Conservation (phyloP, 92 coral and sea anemone genomes). For the Anthopleura xanthogrammica region DNA sequence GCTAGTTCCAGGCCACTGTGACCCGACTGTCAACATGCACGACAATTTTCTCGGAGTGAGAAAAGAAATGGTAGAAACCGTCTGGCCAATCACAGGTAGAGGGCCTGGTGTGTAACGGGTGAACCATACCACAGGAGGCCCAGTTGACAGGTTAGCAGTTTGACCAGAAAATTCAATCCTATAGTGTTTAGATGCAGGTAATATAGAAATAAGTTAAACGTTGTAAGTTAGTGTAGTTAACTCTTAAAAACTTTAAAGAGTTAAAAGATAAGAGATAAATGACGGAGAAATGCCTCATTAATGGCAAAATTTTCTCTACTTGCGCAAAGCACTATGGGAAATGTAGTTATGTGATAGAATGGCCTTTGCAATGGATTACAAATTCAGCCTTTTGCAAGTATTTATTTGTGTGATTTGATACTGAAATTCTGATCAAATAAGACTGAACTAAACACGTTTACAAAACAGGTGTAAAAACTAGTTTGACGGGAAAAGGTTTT, state of each 20-base stretch:
- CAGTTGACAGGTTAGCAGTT: not conserved
- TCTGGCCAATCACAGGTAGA: slow-evolving; percentile 70
- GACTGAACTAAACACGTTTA: too few species aligned
- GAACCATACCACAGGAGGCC: not conserved
- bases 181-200: not conserved
- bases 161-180: not conserved
- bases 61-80: slow-evolving; percentile 52
- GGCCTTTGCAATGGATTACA: too few species aligned
- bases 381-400: too few species aligned
- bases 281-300: too few species aligned
- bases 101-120: slow-evolving; percentile 60
- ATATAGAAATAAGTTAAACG: not conserved
- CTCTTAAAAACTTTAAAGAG: too few species aligned
- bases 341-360: too few species aligned
- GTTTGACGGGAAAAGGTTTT: not conserved
- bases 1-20: slow-evolving; percentile 75
- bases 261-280: too few species aligned
- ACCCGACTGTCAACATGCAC: slow-evolving; percentile 64
- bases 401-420: too few species aligned
- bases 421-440: too few species aligned
- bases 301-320: too few species aligned
- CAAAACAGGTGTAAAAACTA: not conserved
- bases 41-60: slow-evolving; percentile 52
- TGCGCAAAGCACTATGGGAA: too few species aligned
- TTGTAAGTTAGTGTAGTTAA: too few species aligned